These are phyloP conservation scores for Zaprionus capensis DNA, from an alignment of 1,140 invertebrate genomes.

Conservation along the genomic window DNA sequence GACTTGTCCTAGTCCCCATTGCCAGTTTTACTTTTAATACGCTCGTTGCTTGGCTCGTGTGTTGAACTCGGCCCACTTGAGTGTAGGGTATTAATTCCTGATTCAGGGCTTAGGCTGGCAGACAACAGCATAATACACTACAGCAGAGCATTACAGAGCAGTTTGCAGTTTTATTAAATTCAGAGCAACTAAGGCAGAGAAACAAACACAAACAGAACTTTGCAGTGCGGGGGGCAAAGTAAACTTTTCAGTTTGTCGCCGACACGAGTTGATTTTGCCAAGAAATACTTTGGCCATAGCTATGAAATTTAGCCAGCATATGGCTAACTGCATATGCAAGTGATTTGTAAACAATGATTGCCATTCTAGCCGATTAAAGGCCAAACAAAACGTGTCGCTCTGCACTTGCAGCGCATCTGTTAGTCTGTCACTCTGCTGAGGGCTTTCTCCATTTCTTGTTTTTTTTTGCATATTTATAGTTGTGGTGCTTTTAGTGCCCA, in stretches of 20 bases:
- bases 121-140: not conserved
- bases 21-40: conserved; percentile 37
- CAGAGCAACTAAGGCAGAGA: not conserved
- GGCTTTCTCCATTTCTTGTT: not conserved
- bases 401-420: not conserved
- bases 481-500: conserved; percentile 45
- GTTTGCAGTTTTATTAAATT: not conserved
- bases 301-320: not conserved
- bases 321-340: not conserved
- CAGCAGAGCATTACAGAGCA: not conserved
- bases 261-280: too few species aligned
- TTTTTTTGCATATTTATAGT: conserved; percentile 50
- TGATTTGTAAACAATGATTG: too few species aligned
- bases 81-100: conserved; percentile 31
- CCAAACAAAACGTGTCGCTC: not conserved
- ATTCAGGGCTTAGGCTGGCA: conserved; percentile 21
- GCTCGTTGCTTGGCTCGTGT: conserved; percentile 15
- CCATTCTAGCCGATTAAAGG: not conserved
- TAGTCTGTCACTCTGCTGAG: not conserved
- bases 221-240: not conserved
- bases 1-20: conserved; percentile 53
- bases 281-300: not conserved
- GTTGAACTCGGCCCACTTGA: conserved; percentile 11
- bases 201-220: not conserved
- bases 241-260: too few species aligned